A percentile compares a stretch with the other conserved stretches of the same genome.
phyloP scores from a whole-genome alignment of 2,888 invertebrate genomes.

The Dolichopus griseipennis region DNA sequence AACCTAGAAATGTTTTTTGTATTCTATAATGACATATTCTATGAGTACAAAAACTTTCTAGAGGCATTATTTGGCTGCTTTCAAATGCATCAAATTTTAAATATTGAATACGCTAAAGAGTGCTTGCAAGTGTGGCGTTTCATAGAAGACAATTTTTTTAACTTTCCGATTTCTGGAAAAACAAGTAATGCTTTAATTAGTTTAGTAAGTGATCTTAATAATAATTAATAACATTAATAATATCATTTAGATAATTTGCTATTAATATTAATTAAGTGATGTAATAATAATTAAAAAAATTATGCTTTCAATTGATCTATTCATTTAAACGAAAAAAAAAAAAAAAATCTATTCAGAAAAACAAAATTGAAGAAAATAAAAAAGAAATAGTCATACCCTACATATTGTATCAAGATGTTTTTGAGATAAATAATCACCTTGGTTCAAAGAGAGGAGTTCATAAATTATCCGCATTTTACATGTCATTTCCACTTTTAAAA shows the following conservation, averaged over 20 bases:
- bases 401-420: constrained; percentile 16
- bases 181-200: constrained; percentile 1
- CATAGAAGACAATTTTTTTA: constrained; percentile 9
- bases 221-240: neutral
- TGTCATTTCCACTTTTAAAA: constrained; percentile 11
- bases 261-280: constrained; percentile 8
- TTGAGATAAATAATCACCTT: constrained; percentile 16
- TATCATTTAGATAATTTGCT: neutral
- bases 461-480: constrained; percentile 13
- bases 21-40: constrained; percentile 9
- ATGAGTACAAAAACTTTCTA: constrained; percentile 5
- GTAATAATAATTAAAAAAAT: neutral
- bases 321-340: constrained; percentile 8
- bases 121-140: constrained; percentile 12
- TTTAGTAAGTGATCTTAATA: neutral
- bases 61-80: constrained; percentile 5
- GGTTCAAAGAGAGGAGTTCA: constrained; percentile 13
- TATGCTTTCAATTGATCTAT: constrained; percentile 8
- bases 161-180: constrained; percentile 9
- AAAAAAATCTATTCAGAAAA: constrained; percentile 11
- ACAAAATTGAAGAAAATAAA: neutral
- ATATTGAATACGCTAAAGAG: constrained; percentile 13
- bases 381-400: constrained; percentile 12
- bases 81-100: constrained; percentile 11
- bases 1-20: neutral